Evolutionary conservation across 2,797 vertebrate species (phyloP).

Genomic region (Gymnoscopelus braueri): DNA sequence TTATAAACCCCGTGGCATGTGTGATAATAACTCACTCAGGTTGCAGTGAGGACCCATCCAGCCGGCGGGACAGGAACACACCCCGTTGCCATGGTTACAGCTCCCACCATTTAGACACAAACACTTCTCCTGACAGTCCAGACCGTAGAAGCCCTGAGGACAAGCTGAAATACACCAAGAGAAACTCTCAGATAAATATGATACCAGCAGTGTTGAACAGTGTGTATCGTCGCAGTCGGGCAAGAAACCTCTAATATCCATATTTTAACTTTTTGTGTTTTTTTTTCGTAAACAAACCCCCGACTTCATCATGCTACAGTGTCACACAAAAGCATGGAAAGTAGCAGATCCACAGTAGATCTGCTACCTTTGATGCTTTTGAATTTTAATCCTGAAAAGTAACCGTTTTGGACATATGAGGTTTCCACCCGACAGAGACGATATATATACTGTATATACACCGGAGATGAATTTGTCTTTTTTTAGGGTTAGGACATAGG

Average conservation of each 20-base stretch:
- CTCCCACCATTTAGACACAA: conserved; percentile 83
- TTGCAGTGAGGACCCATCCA: conserved; percentile 85
- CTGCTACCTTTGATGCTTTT: no score
- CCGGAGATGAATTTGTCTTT: neutral
- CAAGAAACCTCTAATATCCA: no score
- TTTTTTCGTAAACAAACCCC: no score
- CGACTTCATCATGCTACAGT: no score
- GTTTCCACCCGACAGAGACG: no score
- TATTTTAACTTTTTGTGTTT: no score
- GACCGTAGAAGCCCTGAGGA: conserved; percentile 89
- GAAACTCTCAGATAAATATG: conserved; percentile 3
- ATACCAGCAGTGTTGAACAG: neutral
- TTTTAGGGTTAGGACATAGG: no score
- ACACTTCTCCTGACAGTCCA: conserved; percentile 87
- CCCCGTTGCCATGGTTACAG: conserved; percentile 82
- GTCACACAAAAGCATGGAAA: no score
- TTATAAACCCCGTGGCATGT: neutral
- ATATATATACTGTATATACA: neutral
- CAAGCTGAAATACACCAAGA: conserved; percentile 81
- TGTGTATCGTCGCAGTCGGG: neutral
- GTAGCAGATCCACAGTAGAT: no score
- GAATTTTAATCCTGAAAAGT: no score
- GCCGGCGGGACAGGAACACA: conserved; percentile 85
- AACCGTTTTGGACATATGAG: no score
- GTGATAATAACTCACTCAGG: conserved; percentile 79